Evolutionary conservation across 2,888 invertebrate genomes (phyloP).

Genomic region (Blastobasis lacticolella): DNA sequence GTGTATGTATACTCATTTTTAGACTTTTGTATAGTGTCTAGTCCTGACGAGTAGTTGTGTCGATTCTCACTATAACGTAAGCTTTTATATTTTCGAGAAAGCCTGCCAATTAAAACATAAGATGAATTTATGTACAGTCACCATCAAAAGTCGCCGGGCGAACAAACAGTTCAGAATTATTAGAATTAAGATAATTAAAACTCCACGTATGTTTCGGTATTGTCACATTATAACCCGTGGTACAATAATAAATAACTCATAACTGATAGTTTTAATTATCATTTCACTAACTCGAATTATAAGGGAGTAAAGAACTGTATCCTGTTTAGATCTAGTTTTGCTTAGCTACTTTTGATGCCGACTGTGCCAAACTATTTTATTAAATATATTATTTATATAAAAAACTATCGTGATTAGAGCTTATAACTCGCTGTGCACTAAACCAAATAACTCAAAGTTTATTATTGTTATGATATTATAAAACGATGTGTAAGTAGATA

Average conservation of each 20-base stretch:
- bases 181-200: too few species aligned
- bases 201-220: too few species aligned
- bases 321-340: too few species aligned
- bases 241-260: too few species aligned
- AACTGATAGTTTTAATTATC: too few species aligned
- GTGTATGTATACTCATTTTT: conserved; percentile 68
- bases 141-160: too few species aligned
- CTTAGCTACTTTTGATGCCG: too few species aligned
- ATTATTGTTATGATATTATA: conserved; percentile 12
- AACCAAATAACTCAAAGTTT: conserved; percentile 57
- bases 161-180: too few species aligned
- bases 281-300: too few species aligned
- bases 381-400: conserved; percentile 17
- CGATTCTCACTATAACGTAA: conserved; percentile 64
- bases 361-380: conserved; percentile 1
- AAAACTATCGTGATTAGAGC: conserved; percentile 27
- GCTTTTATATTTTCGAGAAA: conserved; percentile 46
- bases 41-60: conserved; percentile 60
- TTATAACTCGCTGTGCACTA: conserved; percentile 57
- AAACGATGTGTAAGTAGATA: conserved; percentile 11
- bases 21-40: conserved; percentile 61
- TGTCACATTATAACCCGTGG: too few species aligned
- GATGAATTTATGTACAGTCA: neutral
- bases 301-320: too few species aligned
- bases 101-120: conserved; percentile 42